Percentiles rank a stretch among this genome's conserved stretches.
These are phyloP conservation scores for Megastigmus dorsalis DNA, from an alignment of 2,888 invertebrate genomes.

Conservation along the genomic window DNA sequence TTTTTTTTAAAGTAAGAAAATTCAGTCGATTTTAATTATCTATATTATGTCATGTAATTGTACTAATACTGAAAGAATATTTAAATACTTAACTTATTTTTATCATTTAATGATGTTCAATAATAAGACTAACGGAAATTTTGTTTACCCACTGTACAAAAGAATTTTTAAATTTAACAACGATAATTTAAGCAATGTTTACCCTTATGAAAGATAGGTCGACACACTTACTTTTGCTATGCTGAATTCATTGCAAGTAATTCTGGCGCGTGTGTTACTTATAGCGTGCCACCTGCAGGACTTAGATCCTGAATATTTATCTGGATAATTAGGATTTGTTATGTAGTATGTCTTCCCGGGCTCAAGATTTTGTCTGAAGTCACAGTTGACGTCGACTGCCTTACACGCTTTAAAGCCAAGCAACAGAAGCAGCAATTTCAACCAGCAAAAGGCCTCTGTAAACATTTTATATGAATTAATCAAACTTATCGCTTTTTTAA, in stretches of 20 bases:
- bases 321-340: constrained; percentile 76
- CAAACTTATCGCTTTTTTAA: not conserved
- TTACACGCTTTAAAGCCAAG: constrained; percentile 45
- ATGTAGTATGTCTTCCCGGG: constrained; percentile 73
- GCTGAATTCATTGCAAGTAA: constrained; percentile 75
- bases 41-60: too few relatives aligned
- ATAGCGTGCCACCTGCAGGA: constrained; percentile 77
- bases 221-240: constrained; percentile 75
- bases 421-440: not conserved
- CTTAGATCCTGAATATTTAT: constrained; percentile 69
- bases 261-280: constrained; percentile 67
- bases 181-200: too few relatives aligned
- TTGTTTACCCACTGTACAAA: too few relatives aligned
- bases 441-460: not conserved
- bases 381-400: constrained; percentile 73
- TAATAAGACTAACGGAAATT: too few relatives aligned
- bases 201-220: not conserved
- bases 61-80: too few relatives aligned
- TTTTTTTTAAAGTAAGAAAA: too few relatives aligned
- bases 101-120: too few relatives aligned
- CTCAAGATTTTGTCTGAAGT: constrained; percentile 72
- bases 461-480: not conserved
- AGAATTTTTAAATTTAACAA: too few relatives aligned
- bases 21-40: too few relatives aligned
- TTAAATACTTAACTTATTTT: too few relatives aligned